Evolutionary conservation across 1,140 invertebrate genomes (phyloP).

Genomic region (Cyclargus thomasi): DNA sequence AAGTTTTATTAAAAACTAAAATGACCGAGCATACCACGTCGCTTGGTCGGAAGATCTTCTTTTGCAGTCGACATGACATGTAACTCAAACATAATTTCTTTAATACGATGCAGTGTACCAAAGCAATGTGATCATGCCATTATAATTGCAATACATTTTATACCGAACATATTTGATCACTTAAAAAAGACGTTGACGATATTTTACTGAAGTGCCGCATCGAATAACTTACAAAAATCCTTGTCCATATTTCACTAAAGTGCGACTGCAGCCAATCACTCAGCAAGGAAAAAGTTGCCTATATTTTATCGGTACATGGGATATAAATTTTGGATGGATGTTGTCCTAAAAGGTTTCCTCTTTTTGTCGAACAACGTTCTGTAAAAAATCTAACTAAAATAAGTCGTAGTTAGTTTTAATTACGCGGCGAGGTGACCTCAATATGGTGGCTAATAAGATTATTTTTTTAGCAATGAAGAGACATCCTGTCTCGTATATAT

Average conservation of each 20-base stretch:
- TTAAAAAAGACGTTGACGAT: neutral
- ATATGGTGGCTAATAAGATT: too few relatives aligned
- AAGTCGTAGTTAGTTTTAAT: neutral
- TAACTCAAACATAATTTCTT: too few relatives aligned
- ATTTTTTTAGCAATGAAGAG: too few relatives aligned
- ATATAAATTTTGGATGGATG: neutral
- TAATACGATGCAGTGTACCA: too few relatives aligned
- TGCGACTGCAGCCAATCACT: neutral
- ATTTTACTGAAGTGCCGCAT: neutral
- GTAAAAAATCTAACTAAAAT: neutral
- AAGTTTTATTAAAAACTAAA: too few relatives aligned
- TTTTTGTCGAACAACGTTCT: neutral
- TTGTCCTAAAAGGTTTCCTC: neutral
- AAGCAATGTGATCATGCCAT: too few relatives aligned
- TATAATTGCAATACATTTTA: neutral
- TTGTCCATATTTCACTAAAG: slow-evolving; percentile 1
- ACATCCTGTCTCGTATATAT: too few relatives aligned
- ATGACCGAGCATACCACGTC: too few relatives aligned
- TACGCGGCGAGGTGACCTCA: too few relatives aligned
- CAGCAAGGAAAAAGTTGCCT: neutral
- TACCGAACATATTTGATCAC: neutral
- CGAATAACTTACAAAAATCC: neutral
- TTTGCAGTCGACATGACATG: too few relatives aligned
- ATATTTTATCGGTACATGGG: neutral
- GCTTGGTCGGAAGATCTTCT: too few relatives aligned